Evolutionary conservation across 2,113 vertebrate genomes (phyloP), one percentile per base, ranked within the genome.

Genomic region (Zosterops japonicus): DNA sequence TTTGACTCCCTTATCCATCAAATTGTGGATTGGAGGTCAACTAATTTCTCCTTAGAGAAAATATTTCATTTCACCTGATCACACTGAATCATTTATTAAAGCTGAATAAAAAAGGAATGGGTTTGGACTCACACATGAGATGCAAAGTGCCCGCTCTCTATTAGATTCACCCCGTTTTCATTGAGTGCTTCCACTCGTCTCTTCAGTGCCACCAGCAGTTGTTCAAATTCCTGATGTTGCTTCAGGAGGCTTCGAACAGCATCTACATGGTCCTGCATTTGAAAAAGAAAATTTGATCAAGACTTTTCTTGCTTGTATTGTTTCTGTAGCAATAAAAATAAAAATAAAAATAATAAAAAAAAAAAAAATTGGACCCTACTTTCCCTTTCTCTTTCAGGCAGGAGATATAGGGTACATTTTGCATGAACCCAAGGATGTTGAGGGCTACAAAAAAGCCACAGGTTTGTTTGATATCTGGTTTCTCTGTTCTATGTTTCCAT

Each of bases 201-300:
- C 57, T 98, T 98, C 88, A 99, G 89, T 14, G 80, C 94, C 29
- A 95, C 89, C 72, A 99, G 97, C n/a, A 98, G 96, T 49, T 78
- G 93, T 39, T 98, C 98, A 95, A 98, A 98, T 80, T 98, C 98
- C 20, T 98, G 98, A 86, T 99, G 99, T 21, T 96, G 97, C 63
- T 98, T 98, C 83, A 99, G 85, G 46, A 99, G 97, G 90, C 95
- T 98, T 94, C 94, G 97, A 65, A 98, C 97, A 28, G 97, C 97
- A 90, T 98, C 98, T 64, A 98, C 90, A 0, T 98, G 98, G 85
- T 99, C 98, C 99, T 99, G 90, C 18, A 94, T 67, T 84, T 83
- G 61, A 77, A 36, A 44, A 76, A 85, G 31, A 90, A 84, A 78
- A 59, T 31, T 31, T 19, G 7, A 52, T 59, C 11, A 52, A 25